A percentile compares a stretch with the other conserved stretches of the same genome.
These are phyloP conservation scores for Diarsia rubi DNA, from an alignment of 2,888 invertebrate species.

Conservation along the genomic window DNA sequence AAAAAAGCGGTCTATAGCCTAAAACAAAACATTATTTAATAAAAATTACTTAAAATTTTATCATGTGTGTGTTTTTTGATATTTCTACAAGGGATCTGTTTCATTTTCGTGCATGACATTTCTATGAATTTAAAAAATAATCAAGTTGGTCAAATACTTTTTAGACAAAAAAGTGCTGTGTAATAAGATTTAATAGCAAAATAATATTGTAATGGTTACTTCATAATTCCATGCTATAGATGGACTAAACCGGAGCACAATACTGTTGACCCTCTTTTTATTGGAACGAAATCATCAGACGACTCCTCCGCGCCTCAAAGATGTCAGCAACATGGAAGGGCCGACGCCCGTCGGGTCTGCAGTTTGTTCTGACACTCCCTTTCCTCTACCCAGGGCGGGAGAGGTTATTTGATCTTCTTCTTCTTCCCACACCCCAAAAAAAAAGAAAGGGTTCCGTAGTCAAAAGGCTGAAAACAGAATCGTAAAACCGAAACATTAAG, in stretches of 20 bases:
- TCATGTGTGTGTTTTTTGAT: conserved; percentile 41
- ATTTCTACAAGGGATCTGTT: conserved; percentile 32
- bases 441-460: too few relatives aligned
- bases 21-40: conserved; percentile 28
- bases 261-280: neutral
- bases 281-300: too few relatives aligned
- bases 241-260: neutral
- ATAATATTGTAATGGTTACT: neutral
- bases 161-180: neutral
- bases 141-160: conserved; percentile 12
- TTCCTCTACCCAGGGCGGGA: too few relatives aligned
- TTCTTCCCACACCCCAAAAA: too few relatives aligned
- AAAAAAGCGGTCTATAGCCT: conserved; percentile 30
- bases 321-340: too few relatives aligned
- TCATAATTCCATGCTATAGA: neutral
- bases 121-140: neutral
- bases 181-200: conserved; percentile 20
- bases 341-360: too few relatives aligned
- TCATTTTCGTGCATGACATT: conserved; percentile 23
- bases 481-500: too few relatives aligned
- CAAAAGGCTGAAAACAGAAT: too few relatives aligned
- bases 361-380: too few relatives aligned
- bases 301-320: too few relatives aligned
- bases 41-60: conserved; percentile 25
- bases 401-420: too few relatives aligned